Conservation (phyloP, 2,113 vertebrate genomes). For the Pseudorasbora parva region DNA sequence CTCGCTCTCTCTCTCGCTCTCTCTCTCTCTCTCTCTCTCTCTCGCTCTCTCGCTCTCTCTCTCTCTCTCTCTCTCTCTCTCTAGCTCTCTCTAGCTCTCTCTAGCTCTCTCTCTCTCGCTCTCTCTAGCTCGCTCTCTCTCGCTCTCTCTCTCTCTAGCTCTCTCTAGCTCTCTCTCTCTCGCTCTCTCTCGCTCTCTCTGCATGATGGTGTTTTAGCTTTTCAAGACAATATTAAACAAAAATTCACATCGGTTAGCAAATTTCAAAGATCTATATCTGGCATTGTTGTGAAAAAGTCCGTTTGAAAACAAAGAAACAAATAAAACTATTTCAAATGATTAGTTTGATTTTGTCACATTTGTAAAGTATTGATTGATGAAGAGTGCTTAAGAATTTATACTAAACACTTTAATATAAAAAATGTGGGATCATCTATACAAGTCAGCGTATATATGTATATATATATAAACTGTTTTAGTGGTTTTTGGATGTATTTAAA, state of each 20-base stretch:
- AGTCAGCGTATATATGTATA: too few relatives aligned
- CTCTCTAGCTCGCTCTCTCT: neutral
- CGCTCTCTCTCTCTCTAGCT: slow-evolving; percentile 17
- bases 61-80: slow-evolving; percentile 11
- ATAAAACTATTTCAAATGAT: slow-evolving; percentile 59
- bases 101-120: slow-evolving; percentile 37
- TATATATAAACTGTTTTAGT: too few relatives aligned
- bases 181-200: slow-evolving; percentile 4
- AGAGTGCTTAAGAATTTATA: neutral
- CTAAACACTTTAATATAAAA: too few relatives aligned
- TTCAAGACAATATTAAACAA: slow-evolving; percentile 59
- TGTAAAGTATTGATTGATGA: neutral
- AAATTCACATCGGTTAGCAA: slow-evolving; percentile 44
- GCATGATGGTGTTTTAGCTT: slow-evolving; percentile 69
- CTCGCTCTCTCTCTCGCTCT: neutral
- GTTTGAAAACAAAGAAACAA: slow-evolving; percentile 73
- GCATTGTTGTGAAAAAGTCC: slow-evolving; percentile 76
- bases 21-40: slow-evolving; percentile 11
- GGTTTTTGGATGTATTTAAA: too few relatives aligned
- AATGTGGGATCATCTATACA: too few relatives aligned
- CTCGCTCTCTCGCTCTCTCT: too few relatives aligned
- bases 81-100: too few relatives aligned
- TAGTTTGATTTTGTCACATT: slow-evolving; percentile 1
- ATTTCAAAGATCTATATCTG: slow-evolving; percentile 68
- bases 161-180: neutral